Evolutionary conservation across 2,113 vertebrate genomes (phyloP), one percentile per base, ranked within the genome.

Genomic region (Ammospiza caudacuta): DNA sequence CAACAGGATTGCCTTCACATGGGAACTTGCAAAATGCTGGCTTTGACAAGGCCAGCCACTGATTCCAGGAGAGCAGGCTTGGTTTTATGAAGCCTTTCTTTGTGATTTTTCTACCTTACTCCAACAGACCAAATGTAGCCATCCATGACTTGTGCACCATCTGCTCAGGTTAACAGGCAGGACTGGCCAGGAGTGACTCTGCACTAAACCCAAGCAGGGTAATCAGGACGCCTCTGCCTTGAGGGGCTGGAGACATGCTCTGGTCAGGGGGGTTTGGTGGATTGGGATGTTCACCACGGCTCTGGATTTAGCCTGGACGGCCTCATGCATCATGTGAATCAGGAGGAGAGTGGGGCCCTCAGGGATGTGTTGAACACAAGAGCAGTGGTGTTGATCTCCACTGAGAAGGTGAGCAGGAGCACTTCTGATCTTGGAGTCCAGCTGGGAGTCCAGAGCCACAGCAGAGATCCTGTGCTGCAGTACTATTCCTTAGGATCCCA

Each of bases 361-460:
- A 24, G n/a, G 22, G 15, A 11, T 31, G 1, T 1, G 1, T 6
- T 41, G 31, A 58, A 5, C 20, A 25, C 15, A 7, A 62, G 17
- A 22, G 9, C 33, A 31, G 33, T 0, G 6, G 8, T 67, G 22
- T 5, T 5, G 1, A 44, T 27, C 17, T 31, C 44, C 9, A 12
- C 5, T 21, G 44, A 52, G 54, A 61, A n/a, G 39, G 15, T 66
- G 7, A 87, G 15, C 23, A 43, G 0, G 5, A 7, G 0, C 28
- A 31, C 23, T 59, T 78, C 43, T 77, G 62, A 46, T 12, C 15
- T 3, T 0, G 1, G 41, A 83, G 12, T 51, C 37, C 43, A 31
- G 15, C 15, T 5, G 0, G 1, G 41, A 83, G 12, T 43, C n/a
- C 47, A n/a, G 16, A 64, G 15, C 27, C 41, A 24, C 7, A 6